Evolutionary conservation across 2,888 invertebrate species (phyloP).

Genomic region (Nephrocerus scutellatus): DNA sequence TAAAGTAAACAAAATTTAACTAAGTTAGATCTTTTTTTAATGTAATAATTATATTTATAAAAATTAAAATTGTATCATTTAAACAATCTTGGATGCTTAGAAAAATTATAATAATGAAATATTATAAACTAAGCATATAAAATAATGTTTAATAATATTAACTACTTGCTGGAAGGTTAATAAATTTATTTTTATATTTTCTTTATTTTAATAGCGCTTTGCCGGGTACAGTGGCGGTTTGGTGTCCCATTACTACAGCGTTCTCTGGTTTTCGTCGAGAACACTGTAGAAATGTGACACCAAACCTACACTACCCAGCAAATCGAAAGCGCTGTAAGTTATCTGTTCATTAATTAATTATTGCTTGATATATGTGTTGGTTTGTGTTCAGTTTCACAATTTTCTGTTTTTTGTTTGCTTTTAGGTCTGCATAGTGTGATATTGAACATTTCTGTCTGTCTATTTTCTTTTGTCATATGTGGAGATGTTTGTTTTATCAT

Average conservation of each 20-base stretch:
- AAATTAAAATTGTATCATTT: conserved; percentile 9
- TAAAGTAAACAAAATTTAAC: conserved; percentile 12
- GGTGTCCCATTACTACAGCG: too few relatives aligned
- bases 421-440: too few relatives aligned
- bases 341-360: too few relatives aligned
- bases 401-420: conserved; percentile 11
- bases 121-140: conserved; percentile 10
- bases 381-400: not conserved
- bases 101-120: conserved; percentile 4
- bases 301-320: too few relatives aligned
- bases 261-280: too few relatives aligned
- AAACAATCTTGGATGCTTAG: conserved; percentile 15
- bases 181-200: conserved; percentile 18
- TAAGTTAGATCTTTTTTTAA: conserved; percentile 14
- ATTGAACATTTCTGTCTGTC: too few relatives aligned
- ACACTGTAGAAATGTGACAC: too few relatives aligned
- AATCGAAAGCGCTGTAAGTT: too few relatives aligned
- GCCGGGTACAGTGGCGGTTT: too few relatives aligned
- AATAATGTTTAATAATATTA: conserved; percentile 6
- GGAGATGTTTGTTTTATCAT: too few relatives aligned
- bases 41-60: conserved; percentile 11
- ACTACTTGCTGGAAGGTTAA: conserved; percentile 39
- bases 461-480: too few relatives aligned
- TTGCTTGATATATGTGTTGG: not conserved
- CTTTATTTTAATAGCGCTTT: too few relatives aligned